Base-by-base conservation (phyloP, 1,140 invertebrate genomes). In the Conus ventricosus region DNA sequence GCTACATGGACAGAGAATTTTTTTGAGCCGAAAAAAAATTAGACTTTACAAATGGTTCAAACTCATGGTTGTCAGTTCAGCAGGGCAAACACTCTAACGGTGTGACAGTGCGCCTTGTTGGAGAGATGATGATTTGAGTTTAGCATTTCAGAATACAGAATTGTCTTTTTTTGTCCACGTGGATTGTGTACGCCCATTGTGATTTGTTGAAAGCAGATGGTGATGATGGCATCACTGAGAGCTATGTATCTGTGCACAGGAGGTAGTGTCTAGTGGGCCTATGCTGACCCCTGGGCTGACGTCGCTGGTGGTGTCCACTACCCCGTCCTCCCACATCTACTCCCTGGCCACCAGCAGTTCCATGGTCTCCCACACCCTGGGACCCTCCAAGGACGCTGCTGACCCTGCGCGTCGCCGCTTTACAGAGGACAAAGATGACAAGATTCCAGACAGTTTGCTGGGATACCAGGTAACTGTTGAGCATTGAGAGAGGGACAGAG, bases 351-450 rank as follows among this genome's bases (percentile, higher is more conserved):
- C 90, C 15, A 89, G 89, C 51, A 71, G 71, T 11, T 82, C 91
- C 5, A 81, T 90, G 17, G 78, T 90, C 4, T 89, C 90, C 51
- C 87, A 91, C 90, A 86, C 89, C 85, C 27, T 88, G 84, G 81
- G 85, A 85, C 57, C 57, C 90, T 91, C 92, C 39, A 87, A 86
- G n/a, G 80, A 87, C 15, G 84, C 90, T 5, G 83, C 91, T 17
- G 91, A 93, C 87, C 91, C 91, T 15, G 87, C 71, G 0, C 93
- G 93, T 85, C 87, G 94, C 15, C 89, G 94, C 53, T 95, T 95
- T 84, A 94, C 93, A 76, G 94, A 95, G 85, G 94, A 94, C 80
- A 94, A 94, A 89, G 94, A 94, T 57, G 93, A 94, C 23, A 94
- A 93, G 88, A 90, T 94, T 20, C 93, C 93, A 84, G 94, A 95